Conservation (phyloP, 2,888 invertebrate species). For the Desoria tigrina region DNA sequence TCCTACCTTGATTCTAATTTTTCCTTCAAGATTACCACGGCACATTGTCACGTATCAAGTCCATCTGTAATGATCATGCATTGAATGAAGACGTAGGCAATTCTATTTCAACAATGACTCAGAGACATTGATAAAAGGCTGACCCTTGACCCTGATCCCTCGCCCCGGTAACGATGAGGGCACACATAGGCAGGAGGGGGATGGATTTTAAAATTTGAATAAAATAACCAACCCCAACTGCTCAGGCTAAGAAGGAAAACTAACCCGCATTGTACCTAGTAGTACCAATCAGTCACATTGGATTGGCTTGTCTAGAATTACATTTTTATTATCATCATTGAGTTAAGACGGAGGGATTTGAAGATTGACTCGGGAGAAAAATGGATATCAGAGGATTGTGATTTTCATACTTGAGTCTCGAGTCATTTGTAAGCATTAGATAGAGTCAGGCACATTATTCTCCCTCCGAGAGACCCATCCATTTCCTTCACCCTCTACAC, state of each 20-base stretch:
- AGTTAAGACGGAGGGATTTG: conserved; percentile 3
- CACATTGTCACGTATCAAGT: background rate
- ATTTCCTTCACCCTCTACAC: conserved; percentile 23
- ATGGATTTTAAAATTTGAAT: conserved; percentile 20
- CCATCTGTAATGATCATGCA: background rate
- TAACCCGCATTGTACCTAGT: too few species aligned
- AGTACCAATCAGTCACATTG: conserved; percentile 28
- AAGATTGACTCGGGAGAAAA: conserved; percentile 3
- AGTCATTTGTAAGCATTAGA: conserved; percentile 53
- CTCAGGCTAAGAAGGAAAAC: too few species aligned
- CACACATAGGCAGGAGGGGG: conserved; percentile 7
- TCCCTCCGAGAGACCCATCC: conserved; percentile 48
- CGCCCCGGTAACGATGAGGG: background rate
- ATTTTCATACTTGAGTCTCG: conserved; percentile 27
- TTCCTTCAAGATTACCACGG: background rate
- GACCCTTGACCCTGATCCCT: conserved; percentile 15
- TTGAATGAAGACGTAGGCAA: background rate
- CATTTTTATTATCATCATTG: conserved; percentile 17
- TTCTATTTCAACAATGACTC: background rate
- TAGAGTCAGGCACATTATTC: conserved; percentile 48
- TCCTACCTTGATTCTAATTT: background rate
- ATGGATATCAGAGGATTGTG: conserved; percentile 20
- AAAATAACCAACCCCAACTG: conserved; percentile 4
- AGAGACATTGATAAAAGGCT: conserved; percentile 19
- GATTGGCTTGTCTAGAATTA: conserved; percentile 29